Percentiles rank a stretch among this genome's conserved stretches.
Conservation (phyloP, 2,113 vertebrate species). For the Motacilla tschutschensis region DNA sequence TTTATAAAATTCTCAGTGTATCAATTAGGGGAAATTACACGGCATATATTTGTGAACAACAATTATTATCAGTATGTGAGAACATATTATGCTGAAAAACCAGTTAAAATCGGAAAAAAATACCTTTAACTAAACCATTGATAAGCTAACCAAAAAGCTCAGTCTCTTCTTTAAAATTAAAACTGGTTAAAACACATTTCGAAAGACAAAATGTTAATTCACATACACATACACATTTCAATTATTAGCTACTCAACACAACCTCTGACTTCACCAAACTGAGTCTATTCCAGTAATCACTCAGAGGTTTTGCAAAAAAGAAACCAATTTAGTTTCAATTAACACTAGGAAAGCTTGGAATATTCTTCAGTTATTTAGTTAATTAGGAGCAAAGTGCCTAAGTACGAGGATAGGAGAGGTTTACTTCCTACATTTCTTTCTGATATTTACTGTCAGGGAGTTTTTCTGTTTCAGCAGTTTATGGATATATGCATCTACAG, state of each 20-base stretch:
- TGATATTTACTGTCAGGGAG: not conserved
- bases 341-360: not conserved
- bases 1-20: not conserved
- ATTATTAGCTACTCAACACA: not conserved
- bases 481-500: not conserved
- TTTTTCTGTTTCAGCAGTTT: conserved; percentile 9
- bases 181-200: not conserved
- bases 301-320: not conserved
- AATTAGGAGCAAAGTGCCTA: not conserved
- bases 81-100: not conserved
- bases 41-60: not conserved
- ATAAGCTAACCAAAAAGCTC: not conserved
- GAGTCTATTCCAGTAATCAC: not conserved
- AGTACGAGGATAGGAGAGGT: not conserved
- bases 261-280: not conserved
- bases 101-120: not conserved
- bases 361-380: not conserved
- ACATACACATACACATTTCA: not conserved
- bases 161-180: not conserved
- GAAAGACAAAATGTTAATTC: not conserved
- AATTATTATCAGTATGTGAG: not conserved
- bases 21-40: not conserved
- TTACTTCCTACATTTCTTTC: conserved; percentile 12
- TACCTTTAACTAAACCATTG: not conserved
- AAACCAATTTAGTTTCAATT: not conserved